Evolutionary conservation across 2,113 vertebrate genomes (phyloP).

Genomic region (Albula goreensis): DNA sequence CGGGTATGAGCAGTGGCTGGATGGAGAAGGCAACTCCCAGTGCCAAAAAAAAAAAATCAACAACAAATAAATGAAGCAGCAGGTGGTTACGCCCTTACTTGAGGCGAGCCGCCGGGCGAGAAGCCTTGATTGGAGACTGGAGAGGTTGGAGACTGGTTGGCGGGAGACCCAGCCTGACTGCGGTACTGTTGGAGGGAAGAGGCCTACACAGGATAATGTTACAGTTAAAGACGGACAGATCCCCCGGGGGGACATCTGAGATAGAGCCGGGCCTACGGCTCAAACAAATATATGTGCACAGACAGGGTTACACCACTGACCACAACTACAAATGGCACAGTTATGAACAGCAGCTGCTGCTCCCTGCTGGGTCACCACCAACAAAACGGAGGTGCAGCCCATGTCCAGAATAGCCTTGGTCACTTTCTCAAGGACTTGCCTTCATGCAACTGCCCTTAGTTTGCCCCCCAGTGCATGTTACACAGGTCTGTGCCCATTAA

Average conservation of each 20-base stretch:
- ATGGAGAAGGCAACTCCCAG: conserved; percentile 56
- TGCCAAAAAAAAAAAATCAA: conserved; percentile 51
- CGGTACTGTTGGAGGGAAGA: conserved; percentile 97
- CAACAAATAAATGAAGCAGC: conserved; percentile 65
- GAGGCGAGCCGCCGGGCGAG: conserved; percentile 97
- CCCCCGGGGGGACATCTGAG: conserved; percentile 28
- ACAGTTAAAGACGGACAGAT: conserved; percentile 64
- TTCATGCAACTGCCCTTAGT: not conserved
- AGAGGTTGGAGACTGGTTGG: conserved; percentile 99
- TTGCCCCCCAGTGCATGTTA: not conserved
- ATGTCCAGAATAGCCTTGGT: not conserved
- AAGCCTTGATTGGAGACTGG: conserved; percentile 99
- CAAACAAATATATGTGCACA: conserved; percentile 3
- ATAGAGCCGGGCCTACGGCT: not conserved
- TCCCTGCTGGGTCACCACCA: not conserved
- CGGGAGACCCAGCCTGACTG: conserved; percentile 93
- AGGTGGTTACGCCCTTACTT: conserved; percentile 85
- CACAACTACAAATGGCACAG: not conserved
- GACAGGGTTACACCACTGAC: not conserved
- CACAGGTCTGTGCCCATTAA: too few relatives aligned
- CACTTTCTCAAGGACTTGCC: not conserved
- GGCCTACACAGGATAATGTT: conserved; percentile 79
- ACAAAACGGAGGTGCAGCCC: not conserved
- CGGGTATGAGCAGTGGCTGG: conserved; percentile 13
- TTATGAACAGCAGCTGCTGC: not conserved